A percentile compares a stretch with the other conserved stretches of the same genome.
Evolutionary conservation across 2,113 vertebrate genomes (phyloP).

Genomic region (Leptodactylus fuscus): DNA sequence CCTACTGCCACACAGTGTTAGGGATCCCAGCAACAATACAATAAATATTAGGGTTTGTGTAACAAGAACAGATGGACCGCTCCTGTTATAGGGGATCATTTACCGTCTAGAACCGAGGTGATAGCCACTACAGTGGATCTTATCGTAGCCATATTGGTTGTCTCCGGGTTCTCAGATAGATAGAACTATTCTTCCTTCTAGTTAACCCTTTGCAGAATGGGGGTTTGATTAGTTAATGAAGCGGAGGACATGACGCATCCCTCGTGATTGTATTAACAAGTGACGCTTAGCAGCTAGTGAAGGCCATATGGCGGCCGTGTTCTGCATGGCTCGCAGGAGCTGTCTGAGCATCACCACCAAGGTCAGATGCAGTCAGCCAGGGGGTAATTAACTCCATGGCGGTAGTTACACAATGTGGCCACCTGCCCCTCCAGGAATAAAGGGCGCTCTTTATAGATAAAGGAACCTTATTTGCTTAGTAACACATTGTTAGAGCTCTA

Average conservation of each 20-base stretch:
- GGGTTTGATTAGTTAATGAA: constrained; percentile 63
- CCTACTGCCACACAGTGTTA: background rate
- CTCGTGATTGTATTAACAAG: constrained; percentile 67
- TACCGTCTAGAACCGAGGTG: too few species aligned
- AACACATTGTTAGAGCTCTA: constrained; percentile 64
- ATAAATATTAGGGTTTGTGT: too few species aligned
- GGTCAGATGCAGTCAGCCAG: constrained; percentile 68
- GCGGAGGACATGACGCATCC: constrained; percentile 67
- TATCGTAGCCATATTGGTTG: background rate
- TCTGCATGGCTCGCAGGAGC: constrained; percentile 60
- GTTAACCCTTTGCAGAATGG: constrained; percentile 46
- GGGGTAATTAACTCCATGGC: constrained; percentile 59
- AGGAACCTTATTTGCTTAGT: constrained; percentile 62
- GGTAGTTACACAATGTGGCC: constrained; percentile 62
- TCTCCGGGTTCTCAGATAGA: too few species aligned
- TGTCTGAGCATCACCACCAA: constrained; percentile 63
- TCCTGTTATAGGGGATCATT: too few species aligned
- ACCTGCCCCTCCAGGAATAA: constrained; percentile 60
- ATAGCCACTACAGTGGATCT: background rate
- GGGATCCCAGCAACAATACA: background rate
- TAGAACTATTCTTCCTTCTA: background rate
- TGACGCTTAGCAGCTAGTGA: constrained; percentile 63
- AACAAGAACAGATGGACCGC: too few species aligned
- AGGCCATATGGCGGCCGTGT: constrained; percentile 65
- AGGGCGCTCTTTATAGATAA: constrained; percentile 62